Evolutionary conservation across 2,888 invertebrate genomes (phyloP).

Genomic region (Cataglyphis altisquamis): DNA sequence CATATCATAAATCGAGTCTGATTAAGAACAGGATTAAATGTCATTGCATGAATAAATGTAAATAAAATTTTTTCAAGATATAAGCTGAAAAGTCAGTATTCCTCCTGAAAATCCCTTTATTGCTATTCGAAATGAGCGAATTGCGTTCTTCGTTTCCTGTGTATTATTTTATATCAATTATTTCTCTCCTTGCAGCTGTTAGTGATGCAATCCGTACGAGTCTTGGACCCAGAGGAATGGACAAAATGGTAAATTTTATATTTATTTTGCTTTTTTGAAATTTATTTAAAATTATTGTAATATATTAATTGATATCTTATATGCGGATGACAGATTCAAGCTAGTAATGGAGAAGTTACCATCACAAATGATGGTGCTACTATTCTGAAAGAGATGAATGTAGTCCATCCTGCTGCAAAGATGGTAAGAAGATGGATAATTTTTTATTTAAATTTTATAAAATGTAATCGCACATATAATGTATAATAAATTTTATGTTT

Average conservation of each 20-base stretch:
- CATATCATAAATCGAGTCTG: background rate
- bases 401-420: slow-evolving; percentile 99
- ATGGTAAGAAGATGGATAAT: slow-evolving; percentile 90
- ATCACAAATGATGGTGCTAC: slow-evolving; percentile 99
- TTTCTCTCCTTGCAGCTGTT: slow-evolving; percentile 91
- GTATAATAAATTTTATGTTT: slow-evolving; percentile 40
- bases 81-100: no score
- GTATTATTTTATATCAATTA: background rate
- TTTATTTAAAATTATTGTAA: background rate
- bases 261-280: background rate
- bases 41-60: background rate
- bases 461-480: background rate
- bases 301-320: background rate
- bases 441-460: slow-evolving; percentile 25
- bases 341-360: slow-evolving; percentile 98
- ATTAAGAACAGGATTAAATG: background rate
- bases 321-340: slow-evolving; percentile 92
- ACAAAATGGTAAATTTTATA: slow-evolving; percentile 95
- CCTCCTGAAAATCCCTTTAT: no score
- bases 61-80: background rate
- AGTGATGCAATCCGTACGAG: slow-evolving; percentile 99
- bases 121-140: background rate
- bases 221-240: slow-evolving; percentile 99
- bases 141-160: background rate
- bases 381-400: slow-evolving; percentile 99